phyloP scores from a whole-genome alignment of 2,888 invertebrate species.

The Schizotus pectinicornis region DNA sequence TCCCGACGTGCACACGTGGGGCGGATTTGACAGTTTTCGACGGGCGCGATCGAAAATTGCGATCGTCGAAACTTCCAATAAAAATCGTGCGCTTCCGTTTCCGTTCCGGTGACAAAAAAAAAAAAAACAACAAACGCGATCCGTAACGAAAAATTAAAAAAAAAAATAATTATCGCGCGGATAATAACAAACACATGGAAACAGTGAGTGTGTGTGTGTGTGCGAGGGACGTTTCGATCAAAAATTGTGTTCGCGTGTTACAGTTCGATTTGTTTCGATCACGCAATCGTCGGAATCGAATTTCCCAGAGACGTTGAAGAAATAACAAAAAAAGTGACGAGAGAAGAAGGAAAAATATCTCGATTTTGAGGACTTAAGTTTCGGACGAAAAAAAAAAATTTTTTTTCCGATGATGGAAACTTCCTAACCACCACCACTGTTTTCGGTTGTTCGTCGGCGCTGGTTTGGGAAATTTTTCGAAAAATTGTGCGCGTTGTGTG shows the following conservation, averaged over 20 bases:
- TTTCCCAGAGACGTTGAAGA: conserved; percentile 36
- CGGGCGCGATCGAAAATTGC: conserved; percentile 5
- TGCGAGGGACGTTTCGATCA: conserved; percentile 46
- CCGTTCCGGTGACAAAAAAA: neutral
- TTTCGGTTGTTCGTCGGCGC: no score
- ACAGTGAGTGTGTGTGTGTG: conserved; percentile 15
- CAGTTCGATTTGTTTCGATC: conserved; percentile 41
- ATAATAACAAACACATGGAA: no score
- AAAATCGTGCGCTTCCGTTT: conserved; percentile 29
- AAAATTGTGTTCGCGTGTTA: conserved; percentile 44
- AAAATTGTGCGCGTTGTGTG: no score
- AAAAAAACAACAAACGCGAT: neutral
- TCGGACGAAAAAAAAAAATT: neutral
- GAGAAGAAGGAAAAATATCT: no score
- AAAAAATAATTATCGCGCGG: conserved; percentile 8
- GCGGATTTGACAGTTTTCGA: conserved; percentile 19
- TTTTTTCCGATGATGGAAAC: no score
- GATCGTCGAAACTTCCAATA: conserved; percentile 34
- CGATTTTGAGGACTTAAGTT: neutral
- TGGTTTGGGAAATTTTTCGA: no score
- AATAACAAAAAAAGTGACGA: conserved; percentile 10
- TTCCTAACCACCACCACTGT: no score
- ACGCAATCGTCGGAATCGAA: conserved; percentile 43
- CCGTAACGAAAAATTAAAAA: neutral
- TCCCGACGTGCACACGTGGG: conserved; percentile 65